Base-by-base conservation (phyloP, 2,113 vertebrate species). In the Atrichornis clamosus region DNA sequence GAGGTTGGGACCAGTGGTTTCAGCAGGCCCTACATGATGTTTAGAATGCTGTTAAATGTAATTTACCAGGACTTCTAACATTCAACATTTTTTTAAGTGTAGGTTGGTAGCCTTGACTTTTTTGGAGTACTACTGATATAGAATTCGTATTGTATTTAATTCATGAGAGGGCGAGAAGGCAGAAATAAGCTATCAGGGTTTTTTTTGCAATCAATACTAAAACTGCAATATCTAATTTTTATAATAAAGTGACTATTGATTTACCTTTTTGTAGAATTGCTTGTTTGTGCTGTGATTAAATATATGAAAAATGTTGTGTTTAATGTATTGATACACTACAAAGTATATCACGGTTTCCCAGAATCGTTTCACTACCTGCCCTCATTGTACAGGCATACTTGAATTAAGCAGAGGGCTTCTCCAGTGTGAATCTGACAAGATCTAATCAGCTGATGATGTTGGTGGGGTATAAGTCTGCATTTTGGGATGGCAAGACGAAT, bases 181-280 rank as follows among this genome's bases (percentile, higher is more conserved):
- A 79, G 58, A 79, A 87, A 65, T 13, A 80, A 88, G 64, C 35
- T 23, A 7, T 63, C 44, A 35, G 37, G 18, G 41, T 8, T 0
- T 17, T 73, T 47, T 95, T 89, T 94, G n/a, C 58, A 92, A 63
- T 68, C 74, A 69, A 74, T 74, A 76, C 4, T 93, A 70, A 89
- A 75, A 26, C 19, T 24, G 42, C 39, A 84, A 9, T 76, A 88
- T 80, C 58, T 90, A 28, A 62, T 87, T 93, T 84, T 94, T 52
- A 78, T 63, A 96, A 93, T 93, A 93, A 96, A 97, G 49, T 84
- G 23, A 90, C 78, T 77, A 39, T 53, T 94, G 67, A 91, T 92
- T 88, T 73, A 94, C 19, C 39, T 80, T 15, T 67, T 74, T 56
- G 30, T 72, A 33, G 72, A 78, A 44, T 26, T 88, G 50, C 46